These are phyloP conservation scores for Lithobates pipiens DNA, from an alignment of 2,797 vertebrate species.

Conservation along the genomic window DNA sequence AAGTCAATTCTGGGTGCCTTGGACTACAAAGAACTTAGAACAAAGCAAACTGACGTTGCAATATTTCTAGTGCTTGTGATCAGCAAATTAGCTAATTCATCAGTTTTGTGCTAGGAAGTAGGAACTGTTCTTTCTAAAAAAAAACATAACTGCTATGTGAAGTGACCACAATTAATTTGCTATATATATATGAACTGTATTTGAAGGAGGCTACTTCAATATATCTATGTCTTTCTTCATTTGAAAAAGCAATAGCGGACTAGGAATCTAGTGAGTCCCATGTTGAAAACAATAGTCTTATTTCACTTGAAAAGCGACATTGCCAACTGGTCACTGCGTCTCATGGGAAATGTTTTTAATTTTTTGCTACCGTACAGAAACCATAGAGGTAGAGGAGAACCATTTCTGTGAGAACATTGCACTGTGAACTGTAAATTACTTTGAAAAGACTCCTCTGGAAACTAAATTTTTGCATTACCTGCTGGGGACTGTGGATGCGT, in stretches of 20 bases:
- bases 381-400: background rate
- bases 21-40: too few relatives aligned
- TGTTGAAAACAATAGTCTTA: background rate
- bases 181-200: too few relatives aligned
- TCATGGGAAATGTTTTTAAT: background rate
- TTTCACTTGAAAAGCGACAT: background rate
- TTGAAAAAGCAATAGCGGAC: background rate
- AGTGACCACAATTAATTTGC: too few relatives aligned
- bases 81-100: too few relatives aligned
- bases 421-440: background rate
- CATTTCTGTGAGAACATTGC: background rate
- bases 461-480: background rate
- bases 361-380: background rate
- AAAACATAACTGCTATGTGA: too few relatives aligned
- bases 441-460: background rate
- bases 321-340: too few relatives aligned
- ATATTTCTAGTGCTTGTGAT: too few relatives aligned
- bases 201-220: too few relatives aligned
- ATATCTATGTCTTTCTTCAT: background rate
- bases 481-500: background rate
- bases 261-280: background rate
- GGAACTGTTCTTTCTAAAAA: too few relatives aligned
- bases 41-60: too few relatives aligned
- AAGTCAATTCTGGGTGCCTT: too few relatives aligned
- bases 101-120: too few relatives aligned